These are phyloP conservation scores for Sylvilagus bachmani DNA, from an alignment of 2,113 vertebrate species.

Conservation along the genomic window DNA sequence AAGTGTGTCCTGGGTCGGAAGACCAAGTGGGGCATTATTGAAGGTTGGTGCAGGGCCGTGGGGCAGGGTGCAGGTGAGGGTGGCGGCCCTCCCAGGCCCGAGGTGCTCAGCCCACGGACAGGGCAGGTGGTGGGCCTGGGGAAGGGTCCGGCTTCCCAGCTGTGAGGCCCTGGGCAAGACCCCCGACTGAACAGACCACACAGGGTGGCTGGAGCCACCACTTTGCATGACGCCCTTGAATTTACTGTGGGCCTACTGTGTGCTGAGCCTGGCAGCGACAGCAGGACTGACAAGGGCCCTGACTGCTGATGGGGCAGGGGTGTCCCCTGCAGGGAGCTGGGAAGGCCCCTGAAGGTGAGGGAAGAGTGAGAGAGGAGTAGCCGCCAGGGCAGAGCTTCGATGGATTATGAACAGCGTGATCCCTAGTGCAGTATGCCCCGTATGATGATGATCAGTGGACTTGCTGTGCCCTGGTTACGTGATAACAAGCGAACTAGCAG, in stretches of 20 bases:
- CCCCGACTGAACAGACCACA: background rate
- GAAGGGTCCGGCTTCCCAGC: background rate
- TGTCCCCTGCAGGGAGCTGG: no score
- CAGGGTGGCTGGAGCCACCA: background rate
- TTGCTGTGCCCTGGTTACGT: background rate
- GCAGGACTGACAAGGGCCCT: background rate
- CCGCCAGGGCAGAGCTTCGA: background rate
- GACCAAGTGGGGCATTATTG: conserved; percentile 98
- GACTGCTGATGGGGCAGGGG: background rate
- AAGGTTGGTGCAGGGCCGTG: conserved; percentile 89
- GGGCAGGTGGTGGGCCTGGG: background rate
- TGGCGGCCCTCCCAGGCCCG: rapidly evolving
- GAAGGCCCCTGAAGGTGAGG: background rate
- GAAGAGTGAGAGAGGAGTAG: background rate
- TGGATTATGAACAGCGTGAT: background rate
- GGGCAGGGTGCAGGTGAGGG: background rate
- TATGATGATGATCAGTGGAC: background rate
- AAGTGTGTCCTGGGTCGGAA: conserved; percentile 96
- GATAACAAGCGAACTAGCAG: background rate
- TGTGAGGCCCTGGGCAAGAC: background rate
- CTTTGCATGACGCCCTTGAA: background rate
- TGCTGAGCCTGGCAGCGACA: background rate
- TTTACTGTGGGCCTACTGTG: background rate
- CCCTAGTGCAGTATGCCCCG: no score
- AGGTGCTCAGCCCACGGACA: background rate